Conservation (phyloP, 2,888 invertebrate species). For the Cephonodes hylas region DNA sequence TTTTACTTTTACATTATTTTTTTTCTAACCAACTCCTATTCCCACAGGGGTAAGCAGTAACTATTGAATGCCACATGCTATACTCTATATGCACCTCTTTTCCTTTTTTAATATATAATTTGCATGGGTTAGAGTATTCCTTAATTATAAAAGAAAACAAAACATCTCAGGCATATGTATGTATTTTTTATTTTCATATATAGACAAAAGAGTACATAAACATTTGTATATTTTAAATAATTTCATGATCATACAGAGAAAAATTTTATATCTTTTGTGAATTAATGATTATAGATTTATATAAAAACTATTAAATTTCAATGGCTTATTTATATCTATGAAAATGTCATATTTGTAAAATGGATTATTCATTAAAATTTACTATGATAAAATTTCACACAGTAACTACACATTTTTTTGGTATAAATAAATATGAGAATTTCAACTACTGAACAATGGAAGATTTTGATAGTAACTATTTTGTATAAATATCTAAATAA, state of each 20-base stretch:
- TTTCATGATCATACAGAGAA: not conserved
- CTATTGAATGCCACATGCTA: no score
- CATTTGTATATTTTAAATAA: slow-evolving; percentile 9
- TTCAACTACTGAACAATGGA: slow-evolving; percentile 55
- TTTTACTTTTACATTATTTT: no score
- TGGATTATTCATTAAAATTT: not conserved
- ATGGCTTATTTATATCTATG: not conserved
- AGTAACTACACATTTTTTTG: not conserved
- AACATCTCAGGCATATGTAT: not conserved
- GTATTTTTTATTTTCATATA: slow-evolving; percentile 9
- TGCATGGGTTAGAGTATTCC: no score
- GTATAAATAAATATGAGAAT: slow-evolving; percentile 4
- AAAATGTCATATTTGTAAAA: not conserved
- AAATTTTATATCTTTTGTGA: not conserved
- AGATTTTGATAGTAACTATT: slow-evolving; percentile 48
- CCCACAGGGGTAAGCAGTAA: no score
- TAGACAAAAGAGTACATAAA: slow-evolving; percentile 8
- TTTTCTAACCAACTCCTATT: no score
- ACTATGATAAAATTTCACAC: not conserved
- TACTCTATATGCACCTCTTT: no score
- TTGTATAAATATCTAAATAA: slow-evolving; percentile 48
- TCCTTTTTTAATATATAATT: no score
- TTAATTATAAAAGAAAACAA: not conserved
- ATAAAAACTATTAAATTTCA: not conserved
- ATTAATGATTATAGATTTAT: not conserved